Evolutionary conservation across 2,797 vertebrate genomes (phyloP), one percentile per base, ranked within the genome.

Genomic region (Toxotes lorentzi): DNA sequence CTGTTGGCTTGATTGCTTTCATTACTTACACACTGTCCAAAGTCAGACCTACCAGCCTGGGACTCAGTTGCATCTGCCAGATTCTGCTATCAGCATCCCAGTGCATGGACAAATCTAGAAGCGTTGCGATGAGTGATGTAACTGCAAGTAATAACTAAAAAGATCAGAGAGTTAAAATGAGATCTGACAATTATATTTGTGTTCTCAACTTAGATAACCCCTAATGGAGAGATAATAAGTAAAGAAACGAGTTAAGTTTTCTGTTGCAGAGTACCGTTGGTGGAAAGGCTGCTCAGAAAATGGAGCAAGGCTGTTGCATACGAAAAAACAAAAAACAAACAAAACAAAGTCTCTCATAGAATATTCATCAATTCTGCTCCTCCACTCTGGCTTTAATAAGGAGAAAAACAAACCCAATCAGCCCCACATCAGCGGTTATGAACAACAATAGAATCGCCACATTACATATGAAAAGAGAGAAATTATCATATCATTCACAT

Each of bases 391-490:
- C 86, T 90, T 91, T 85, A 92, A 92, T 92, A 89, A 87, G 85
- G 69, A 88, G 79, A 50, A 83, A 89, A 91, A 89, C 78, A 86
- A 92, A 88, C 86, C 90, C 81, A 91, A 91, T 90, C 89, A 88
- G 84, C 70, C 67, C 65, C 80, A 87, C 72, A 86, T 88, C 87
- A 83, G 85, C 17, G 24, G 50, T 62, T 83, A 83, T 74, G 76
- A 91, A 78, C 87, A 88, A 78, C 81, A 89, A 77, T 73, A 68
- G 83, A 87, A 92, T 89, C 43, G 73, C 70, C 67, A 70, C 80
- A 78, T 89, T 86, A 89, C 86, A 88, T 78, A 86, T 74, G 79
- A 90, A 88, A 85, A 79, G 66, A 38, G 77, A 72, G 82, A 76
- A 90, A 86, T 87, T 57, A 88, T 87, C 78, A 70, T 61, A 88